A percentile compares a stretch with the other conserved stretches of the same genome.
phyloP scores from a whole-genome alignment of 2,797 vertebrate genomes.

The Micromesistius poutassou region DNA sequence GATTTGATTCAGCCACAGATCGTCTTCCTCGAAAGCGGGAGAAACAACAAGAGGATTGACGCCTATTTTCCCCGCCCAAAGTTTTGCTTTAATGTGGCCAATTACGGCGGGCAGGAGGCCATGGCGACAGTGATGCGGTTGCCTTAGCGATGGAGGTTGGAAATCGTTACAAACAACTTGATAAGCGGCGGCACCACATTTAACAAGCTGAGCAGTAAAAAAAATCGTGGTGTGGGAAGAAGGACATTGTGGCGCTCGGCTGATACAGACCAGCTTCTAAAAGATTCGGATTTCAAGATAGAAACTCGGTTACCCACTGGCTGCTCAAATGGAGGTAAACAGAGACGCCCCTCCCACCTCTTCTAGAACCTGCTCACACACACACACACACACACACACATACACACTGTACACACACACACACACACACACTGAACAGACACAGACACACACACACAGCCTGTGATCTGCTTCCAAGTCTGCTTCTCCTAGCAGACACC shows the following conservation, averaged over 20 bases:
- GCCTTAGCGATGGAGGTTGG: conserved; percentile 52
- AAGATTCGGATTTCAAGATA: conserved; percentile 34
- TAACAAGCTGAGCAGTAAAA: conserved; percentile 63
- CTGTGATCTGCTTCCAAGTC: conserved; percentile 39
- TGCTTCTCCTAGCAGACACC: conserved; percentile 35
- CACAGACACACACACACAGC: conserved; percentile 4
- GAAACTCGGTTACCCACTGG: conserved; percentile 4
- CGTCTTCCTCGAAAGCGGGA: too few relatives aligned
- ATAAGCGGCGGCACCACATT: conserved; percentile 61
- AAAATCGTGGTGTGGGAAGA: conserved; percentile 53
- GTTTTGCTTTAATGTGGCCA: conserved; percentile 44
- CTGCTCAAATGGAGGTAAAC: conserved; percentile 18
- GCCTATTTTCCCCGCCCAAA: background rate
- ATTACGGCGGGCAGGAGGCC: conserved; percentile 49
- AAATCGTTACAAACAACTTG: conserved; percentile 72
- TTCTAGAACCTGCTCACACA: conserved; percentile 14
- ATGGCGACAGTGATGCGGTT: conserved; percentile 62
- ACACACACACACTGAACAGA: conserved; percentile 3
- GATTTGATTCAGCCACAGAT: too few relatives aligned
- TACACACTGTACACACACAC: too few relatives aligned
- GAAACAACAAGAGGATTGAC: too few relatives aligned
- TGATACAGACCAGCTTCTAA: conserved; percentile 50
- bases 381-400: background rate
- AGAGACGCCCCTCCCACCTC: conserved; percentile 24
- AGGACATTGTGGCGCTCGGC: conserved; percentile 43